Base-by-base conservation (phyloP, 92 coral and sea anemone genomes). In the Meandrina meandrites region DNA sequence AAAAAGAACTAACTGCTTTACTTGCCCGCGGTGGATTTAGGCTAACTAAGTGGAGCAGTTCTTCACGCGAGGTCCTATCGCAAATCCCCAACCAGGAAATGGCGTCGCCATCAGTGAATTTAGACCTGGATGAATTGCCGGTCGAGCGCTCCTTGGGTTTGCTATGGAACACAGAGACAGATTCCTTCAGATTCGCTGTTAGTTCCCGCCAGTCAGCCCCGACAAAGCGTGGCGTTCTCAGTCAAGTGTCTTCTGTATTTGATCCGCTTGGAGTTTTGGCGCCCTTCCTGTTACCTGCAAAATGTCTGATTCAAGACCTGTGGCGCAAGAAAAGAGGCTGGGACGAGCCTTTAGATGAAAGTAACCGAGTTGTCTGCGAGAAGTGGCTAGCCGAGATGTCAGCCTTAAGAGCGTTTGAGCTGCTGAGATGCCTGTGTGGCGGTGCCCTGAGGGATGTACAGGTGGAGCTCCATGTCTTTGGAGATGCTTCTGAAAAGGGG, bases 401-500 rank as follows among this genome's bases (percentile, higher is more conserved):
- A 40, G 45, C 45, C 45, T 40, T 40, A 6, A 40, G 45, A 40
- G 45, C 6, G 45, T 40, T 40, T 40, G 45, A 40, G 45, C 6
- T 40, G 45, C 45, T 40, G 45, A 40, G 45, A 40, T 40, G 81
- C 19, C 36, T 67, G 3, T 67, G 73, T 13, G 0, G 32, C 18
- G 87, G 51, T 32, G 77, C 77, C 27, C 51, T 24, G 15, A 73
- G 36, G n/a, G 66, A 58, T 6, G 76, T 87, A 48, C n/a, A 18
- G 50, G 79, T 89, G 11, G 86, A 93, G 67, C 87, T 94, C 34
- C 97, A 90, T 47, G 77, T 90, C 30, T 92, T 94, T 83, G 93
- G 89, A n/a, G 95, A 92, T 83, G 93, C 92, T 17, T 90, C 94
- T 11, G 92, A 89, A 74, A 83, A 45, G 51, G 92, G 88, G 48